These are phyloP conservation scores for Pinctada fucata DNA, from an alignment of 2,888 invertebrate species.

Conservation along the genomic window DNA sequence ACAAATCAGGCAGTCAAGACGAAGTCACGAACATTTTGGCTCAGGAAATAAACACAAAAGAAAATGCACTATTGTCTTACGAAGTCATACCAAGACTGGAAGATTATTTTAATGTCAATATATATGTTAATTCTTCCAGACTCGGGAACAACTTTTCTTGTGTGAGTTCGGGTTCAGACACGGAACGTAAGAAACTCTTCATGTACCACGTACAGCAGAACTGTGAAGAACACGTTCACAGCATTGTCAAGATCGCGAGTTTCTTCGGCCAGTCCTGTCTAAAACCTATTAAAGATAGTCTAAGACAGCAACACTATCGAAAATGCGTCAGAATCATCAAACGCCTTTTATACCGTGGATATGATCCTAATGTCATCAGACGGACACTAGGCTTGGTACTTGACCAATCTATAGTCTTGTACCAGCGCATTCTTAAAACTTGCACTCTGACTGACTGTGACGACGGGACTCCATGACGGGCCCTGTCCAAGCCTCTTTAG, in stretches of 20 bases:
- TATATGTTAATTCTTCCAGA: not conserved
- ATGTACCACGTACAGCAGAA: not conserved
- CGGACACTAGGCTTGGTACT: too few relatives aligned
- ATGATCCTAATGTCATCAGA: too few relatives aligned
- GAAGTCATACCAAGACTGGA: not conserved
- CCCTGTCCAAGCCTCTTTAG: too few relatives aligned
- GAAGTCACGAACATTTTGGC: not conserved
- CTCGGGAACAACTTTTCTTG: slow-evolving; percentile 1
- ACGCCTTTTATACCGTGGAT: too few relatives aligned
- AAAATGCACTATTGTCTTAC: not conserved
- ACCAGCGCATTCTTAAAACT: too few relatives aligned
- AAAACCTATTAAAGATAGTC: not conserved
- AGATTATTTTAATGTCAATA: not conserved
- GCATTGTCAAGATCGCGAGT: not conserved
- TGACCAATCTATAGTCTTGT: too few relatives aligned
- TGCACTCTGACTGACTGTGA: too few relatives aligned
- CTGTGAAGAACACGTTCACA: not conserved
- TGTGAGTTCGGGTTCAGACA: not conserved
- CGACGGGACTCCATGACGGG: too few relatives aligned
- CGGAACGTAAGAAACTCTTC: not conserved
- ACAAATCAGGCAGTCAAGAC: not conserved
- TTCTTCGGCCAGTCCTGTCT: slow-evolving; percentile 4
- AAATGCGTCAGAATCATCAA: too few relatives aligned
- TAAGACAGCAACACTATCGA: too few relatives aligned
- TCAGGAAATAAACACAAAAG: not conserved